phyloP scores from a whole-genome alignment of 1,140 invertebrate species.

The Heterodera schachtii region DNA sequence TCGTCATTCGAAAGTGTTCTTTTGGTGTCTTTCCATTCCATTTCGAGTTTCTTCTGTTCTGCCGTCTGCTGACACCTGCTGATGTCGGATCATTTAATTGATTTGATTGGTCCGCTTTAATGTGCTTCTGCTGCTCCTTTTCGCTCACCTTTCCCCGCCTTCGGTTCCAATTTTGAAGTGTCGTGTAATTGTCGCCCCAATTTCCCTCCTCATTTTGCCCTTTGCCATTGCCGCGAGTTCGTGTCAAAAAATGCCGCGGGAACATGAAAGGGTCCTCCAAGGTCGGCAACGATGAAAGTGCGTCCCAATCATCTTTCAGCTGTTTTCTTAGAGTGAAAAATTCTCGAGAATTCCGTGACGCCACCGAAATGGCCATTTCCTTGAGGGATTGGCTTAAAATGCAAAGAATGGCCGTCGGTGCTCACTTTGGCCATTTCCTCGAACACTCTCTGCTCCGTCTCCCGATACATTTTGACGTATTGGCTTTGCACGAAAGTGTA shows the following conservation, averaged over 20 bases:
- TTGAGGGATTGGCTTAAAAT: background rate
- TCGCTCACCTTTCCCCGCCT: background rate
- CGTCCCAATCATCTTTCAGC: conserved; percentile 39
- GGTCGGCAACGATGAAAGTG: conserved; percentile 39
- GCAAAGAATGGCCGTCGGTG: background rate
- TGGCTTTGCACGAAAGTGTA: conserved; percentile 57
- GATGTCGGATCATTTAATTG: too few relatives aligned
- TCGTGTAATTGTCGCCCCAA: conserved; percentile 29
- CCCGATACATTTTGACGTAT: conserved; percentile 56
- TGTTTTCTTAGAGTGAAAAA: conserved; percentile 33
- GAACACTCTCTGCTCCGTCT: conserved; percentile 49
- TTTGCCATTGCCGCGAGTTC: background rate
- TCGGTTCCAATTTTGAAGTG: conserved; percentile 35
- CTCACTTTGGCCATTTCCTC: conserved; percentile 53
- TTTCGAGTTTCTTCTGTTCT: background rate
- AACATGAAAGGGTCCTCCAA: conserved; percentile 42
- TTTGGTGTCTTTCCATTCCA: background rate
- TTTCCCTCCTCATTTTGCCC: background rate
- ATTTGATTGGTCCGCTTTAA: too few relatives aligned
- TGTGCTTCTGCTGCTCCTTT: too few relatives aligned
- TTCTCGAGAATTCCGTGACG: conserved; percentile 33
- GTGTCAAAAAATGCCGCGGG: conserved; percentile 3
- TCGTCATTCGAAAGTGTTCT: background rate
- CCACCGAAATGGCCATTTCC: conserved; percentile 31
- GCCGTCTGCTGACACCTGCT: background rate